Conservation (phyloP, 2,113 vertebrate species). For the Atherinomorus stipes region DNA sequence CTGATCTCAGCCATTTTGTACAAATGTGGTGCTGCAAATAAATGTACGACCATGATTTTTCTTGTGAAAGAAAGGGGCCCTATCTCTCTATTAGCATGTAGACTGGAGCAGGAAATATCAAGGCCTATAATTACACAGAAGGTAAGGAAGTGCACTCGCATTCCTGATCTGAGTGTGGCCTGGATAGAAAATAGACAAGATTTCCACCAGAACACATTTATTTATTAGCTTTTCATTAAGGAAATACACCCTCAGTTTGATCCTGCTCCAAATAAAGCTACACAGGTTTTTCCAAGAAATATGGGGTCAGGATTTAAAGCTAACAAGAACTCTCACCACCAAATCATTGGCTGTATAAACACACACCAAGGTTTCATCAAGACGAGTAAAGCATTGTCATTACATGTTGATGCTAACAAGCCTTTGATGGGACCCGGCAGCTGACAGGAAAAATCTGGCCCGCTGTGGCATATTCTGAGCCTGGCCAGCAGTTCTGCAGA, state of each 20-base stretch:
- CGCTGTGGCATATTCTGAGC: conserved; percentile 55
- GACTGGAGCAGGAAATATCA: conserved; percentile 66
- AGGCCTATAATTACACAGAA: conserved; percentile 76
- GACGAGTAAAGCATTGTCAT: conserved; percentile 19
- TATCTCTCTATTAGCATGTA: conserved; percentile 53
- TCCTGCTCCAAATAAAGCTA: conserved; percentile 40
- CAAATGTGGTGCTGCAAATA: conserved; percentile 31
- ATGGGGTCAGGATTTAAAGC: conserved; percentile 8
- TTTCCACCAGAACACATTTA: conserved; percentile 56
- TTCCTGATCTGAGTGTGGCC: conserved; percentile 69
- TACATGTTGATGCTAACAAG: conserved; percentile 23
- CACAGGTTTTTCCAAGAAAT: conserved; percentile 32
- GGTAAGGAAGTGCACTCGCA: conserved; percentile 66
- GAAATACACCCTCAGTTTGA: conserved; percentile 37
- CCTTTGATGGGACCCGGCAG: conserved; percentile 40
- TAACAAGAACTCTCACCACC: conserved; percentile 5
- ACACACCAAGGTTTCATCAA: conserved; percentile 18
- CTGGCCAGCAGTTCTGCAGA: conserved; percentile 55
- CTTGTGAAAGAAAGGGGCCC: conserved; percentile 23
- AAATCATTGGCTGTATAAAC: background rate
- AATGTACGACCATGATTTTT: conserved; percentile 14
- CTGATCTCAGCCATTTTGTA: conserved; percentile 46
- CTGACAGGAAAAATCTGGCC: conserved; percentile 55
- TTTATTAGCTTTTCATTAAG: conserved; percentile 72
- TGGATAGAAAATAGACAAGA: conserved; percentile 50